Evolutionary conservation across 2,888 invertebrate genomes (phyloP), one percentile per base, ranked within the genome.

Genomic region (Drosophila fungiperda): DNA sequence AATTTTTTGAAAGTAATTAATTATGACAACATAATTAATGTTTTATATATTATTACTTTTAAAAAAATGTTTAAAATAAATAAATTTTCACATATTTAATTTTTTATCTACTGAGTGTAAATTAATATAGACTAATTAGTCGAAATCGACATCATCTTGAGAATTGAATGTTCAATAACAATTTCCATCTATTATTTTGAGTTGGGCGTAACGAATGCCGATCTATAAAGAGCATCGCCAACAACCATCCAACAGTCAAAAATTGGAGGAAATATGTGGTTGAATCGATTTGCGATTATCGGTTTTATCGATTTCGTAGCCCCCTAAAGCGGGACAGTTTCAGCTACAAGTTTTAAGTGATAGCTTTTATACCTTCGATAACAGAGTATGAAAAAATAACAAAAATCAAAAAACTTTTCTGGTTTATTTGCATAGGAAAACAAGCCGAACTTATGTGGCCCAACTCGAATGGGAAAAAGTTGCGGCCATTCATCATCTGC

Each of bases 401-500:
- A 11, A 12, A n/a, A 29, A n/a, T 17, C 29, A 12, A 26, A n/a
- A 23, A 26, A 26, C 26, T 29, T 29, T 26, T 26, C 17, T 70
- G 65, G 66, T 62, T 62, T 70, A 66, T 70, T 61, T 52, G 20
- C 58, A 59, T 49, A 49, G 20, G 17, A 35, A 20, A 49, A 63
- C n/a, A 15, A 36, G 9, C 3, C 15, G 11, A 50, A 76, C 17
- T 62, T 66, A 55, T 32, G 59, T 60, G 60, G 53, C 42, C 8
- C 32, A 62, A 65, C 11, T 29, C 17, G 29, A 52, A 42, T 54
- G 29, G 29, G 29, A 35, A 60, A 32, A 65, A 66, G 33, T 66
- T 40, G 29, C 29, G 23, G 20, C 64, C 53, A 76, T 76, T 71
- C 67, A 76, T 76, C 76, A 76, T 63, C 32, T 53, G 63, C 59